These are phyloP conservation scores for Bubo blakistoni DNA, from an alignment of 2,113 vertebrate species.

Conservation along the genomic window DNA sequence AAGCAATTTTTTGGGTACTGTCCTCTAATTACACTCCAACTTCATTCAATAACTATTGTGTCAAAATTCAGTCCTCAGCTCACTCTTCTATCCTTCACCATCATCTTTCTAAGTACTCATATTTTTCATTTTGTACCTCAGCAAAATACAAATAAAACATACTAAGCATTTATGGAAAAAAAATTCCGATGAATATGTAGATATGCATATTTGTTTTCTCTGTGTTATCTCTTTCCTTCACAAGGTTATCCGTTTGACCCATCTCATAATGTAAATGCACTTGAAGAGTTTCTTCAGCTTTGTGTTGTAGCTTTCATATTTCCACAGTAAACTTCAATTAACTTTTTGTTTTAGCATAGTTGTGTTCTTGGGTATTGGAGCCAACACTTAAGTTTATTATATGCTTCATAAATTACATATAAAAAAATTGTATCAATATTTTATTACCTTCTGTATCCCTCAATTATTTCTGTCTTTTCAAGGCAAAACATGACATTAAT, in stretches of 20 bases:
- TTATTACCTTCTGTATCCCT: background rate
- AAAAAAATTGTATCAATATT: background rate
- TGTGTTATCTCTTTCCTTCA: background rate
- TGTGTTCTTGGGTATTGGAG: background rate
- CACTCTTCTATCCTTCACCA: background rate
- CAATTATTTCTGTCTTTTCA: background rate
- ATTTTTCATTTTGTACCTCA: background rate
- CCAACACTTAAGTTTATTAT: background rate
- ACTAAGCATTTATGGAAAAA: accelerated
- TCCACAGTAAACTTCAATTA: background rate
- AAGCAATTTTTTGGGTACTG: background rate
- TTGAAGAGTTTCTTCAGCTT: background rate
- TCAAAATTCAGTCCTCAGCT: background rate
- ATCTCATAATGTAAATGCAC: background rate
- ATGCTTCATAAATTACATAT: background rate
- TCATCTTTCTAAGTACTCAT: background rate
- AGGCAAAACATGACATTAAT: background rate
- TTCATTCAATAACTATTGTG: background rate
- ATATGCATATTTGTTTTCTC: background rate
- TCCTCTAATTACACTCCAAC: background rate
- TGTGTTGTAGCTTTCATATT: background rate
- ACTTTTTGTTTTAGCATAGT: background rate
- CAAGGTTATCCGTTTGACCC: background rate
- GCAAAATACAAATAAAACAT: background rate
- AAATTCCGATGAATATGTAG: background rate